Percentiles rank a stretch among this genome's conserved stretches.
phyloP scores from a whole-genome alignment of 2,113 vertebrate species.

The Anhinga rufa region DNA sequence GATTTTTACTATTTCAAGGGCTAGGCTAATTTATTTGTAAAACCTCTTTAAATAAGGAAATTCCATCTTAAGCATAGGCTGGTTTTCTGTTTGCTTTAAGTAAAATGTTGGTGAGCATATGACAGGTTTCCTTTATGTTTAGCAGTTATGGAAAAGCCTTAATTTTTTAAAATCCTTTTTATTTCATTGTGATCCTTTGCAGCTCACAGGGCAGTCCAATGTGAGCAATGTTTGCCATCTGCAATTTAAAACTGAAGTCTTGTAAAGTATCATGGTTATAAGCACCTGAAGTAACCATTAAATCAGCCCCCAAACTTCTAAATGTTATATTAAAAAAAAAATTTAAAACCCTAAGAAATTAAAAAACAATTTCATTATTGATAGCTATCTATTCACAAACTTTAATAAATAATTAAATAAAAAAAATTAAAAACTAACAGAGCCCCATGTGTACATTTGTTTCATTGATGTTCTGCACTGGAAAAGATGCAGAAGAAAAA shows the following conservation, averaged over 20 bases:
- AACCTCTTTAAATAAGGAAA: background rate
- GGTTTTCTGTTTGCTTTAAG: background rate
- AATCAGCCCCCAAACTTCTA: background rate
- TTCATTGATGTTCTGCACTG: background rate
- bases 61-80: background rate
- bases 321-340: background rate
- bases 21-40: background rate
- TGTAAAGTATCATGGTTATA: background rate
- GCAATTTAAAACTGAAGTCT: background rate
- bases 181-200: background rate
- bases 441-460: fast-evolving
- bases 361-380: background rate
- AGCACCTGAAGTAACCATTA: background rate
- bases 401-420: background rate
- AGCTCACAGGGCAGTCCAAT: background rate
- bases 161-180: background rate
- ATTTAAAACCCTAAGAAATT: background rate
- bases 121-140: background rate
- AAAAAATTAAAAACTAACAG: background rate
- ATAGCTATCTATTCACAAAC: background rate
- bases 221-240: background rate
- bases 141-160: background rate
- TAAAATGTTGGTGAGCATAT: background rate
- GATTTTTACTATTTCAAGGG: background rate
- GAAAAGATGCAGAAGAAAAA: background rate